Conservation (phyloP, 2,888 invertebrate species). For the Drosophila quinaria region DNA sequence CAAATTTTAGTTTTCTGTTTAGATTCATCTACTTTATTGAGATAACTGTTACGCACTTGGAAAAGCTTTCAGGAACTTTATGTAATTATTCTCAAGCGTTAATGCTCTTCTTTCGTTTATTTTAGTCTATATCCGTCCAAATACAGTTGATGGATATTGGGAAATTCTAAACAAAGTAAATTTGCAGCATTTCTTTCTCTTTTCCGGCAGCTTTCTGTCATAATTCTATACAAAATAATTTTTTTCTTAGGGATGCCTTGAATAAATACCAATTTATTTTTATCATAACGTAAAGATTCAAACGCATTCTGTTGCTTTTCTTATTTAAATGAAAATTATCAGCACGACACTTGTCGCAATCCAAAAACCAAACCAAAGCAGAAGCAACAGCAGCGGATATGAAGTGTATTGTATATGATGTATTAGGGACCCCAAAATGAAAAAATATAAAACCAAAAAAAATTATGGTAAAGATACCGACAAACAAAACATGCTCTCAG, state of each 20-base stretch:
- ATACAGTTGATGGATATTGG: not conserved
- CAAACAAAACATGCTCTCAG: constrained; percentile 26
- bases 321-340: constrained; percentile 59
- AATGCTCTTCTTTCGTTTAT: not conserved
- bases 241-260: constrained; percentile 22
- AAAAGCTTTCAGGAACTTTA: not conserved
- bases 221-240: constrained; percentile 21
- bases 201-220: constrained; percentile 21
- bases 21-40: too few relatives aligned
- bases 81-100: too few relatives aligned
- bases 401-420: constrained; percentile 38
- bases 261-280: constrained; percentile 55
- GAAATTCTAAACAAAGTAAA: not conserved
- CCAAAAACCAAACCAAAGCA: constrained; percentile 27
- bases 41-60: not conserved
- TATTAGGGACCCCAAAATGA: constrained; percentile 13
- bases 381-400: constrained; percentile 34
- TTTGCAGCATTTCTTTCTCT: constrained; percentile 5
- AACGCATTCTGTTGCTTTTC: constrained; percentile 38
- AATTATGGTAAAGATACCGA: constrained; percentile 3
- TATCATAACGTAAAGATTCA: constrained; percentile 22
- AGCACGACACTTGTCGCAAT: constrained; percentile 48
- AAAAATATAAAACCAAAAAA: not conserved
- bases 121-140: not conserved
- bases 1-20: too few relatives aligned